Percentiles rank a stretch among this genome's conserved stretches.
Conservation (phyloP, 2,888 invertebrate species). For the Halocaridina rubra region DNA sequence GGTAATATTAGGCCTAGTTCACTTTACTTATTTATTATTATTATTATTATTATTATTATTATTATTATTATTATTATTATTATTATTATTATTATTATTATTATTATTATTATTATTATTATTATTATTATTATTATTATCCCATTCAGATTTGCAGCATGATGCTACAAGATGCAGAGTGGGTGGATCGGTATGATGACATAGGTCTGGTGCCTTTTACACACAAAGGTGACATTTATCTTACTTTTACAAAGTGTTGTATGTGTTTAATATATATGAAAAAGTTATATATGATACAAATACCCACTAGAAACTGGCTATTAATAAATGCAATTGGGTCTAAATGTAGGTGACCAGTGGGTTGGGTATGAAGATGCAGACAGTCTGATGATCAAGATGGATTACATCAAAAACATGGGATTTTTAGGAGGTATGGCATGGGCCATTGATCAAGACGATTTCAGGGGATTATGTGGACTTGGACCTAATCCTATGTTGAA, state of each 20-base stretch:
- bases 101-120: too few relatives aligned
- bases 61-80: too few relatives aligned
- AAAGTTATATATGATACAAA: too few relatives aligned
- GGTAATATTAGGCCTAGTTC: slow-evolving; percentile 79
- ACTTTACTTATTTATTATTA: too few relatives aligned
- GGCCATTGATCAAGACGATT: slow-evolving; percentile 94
- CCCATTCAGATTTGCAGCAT: background rate
- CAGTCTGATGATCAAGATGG: slow-evolving; percentile 89
- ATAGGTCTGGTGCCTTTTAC: background rate
- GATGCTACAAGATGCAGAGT: background rate
- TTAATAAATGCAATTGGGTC: too few relatives aligned
- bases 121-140: too few relatives aligned
- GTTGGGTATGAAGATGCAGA: slow-evolving; percentile 87
- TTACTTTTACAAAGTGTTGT: too few relatives aligned
- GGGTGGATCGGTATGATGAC: background rate
- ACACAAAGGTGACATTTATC: background rate
- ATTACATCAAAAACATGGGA: slow-evolving; percentile 85
- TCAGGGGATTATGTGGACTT: slow-evolving; percentile 83
- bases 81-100: too few relatives aligned
- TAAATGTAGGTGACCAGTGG: slow-evolving; percentile 80
- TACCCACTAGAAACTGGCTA: too few relatives aligned
- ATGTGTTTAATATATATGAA: too few relatives aligned
- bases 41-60: too few relatives aligned
- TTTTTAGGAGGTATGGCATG: slow-evolving; percentile 91
- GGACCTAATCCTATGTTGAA: slow-evolving; percentile 66